Base-by-base conservation (phyloP, 2,888 invertebrate species). In the Standfussiana lucernea region DNA sequence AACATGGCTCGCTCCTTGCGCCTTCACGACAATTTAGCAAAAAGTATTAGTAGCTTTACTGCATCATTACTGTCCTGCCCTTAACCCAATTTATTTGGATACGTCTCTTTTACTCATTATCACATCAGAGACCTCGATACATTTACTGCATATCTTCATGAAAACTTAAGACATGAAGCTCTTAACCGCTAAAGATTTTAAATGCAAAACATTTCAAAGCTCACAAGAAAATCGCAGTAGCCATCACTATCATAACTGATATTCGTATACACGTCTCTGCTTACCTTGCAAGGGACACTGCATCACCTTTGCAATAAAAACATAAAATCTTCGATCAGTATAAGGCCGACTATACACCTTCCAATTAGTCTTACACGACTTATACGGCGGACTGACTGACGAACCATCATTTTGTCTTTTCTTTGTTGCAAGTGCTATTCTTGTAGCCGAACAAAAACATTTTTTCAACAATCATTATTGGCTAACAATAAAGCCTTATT, bases 281-380 rank as follows among this genome's bases (percentile, higher is more conserved):
- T 68, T 62, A 64, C 45, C 18, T 50, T 61, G n/a, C 35, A 65
- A 81, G 37, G 15, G 32, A 53, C 13, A 37, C 53, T 45, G 24
- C 21, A 72, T 35, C 28, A 53, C 24, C 24, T 61, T 47, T 0
- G 13, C 62, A 84, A 74, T 74, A 80, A 70, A 83, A 79, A 61
- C n/a, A 79, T 70, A 62, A 24, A 79, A 61, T 40, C 42, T 42
- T 61, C 7, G 15, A 59, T 61, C 28, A 50, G 28, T 74, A 45
- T 74, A 84, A 80, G 28, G 68, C 35, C 4, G 56, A 32, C 59
- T 50, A 40, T 67, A 79, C 79, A 79, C 81, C 65, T 56, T 65
- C 64, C 79, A 79, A 83, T 80, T 79, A 83, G 50, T 42, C n/a
- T 56, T 47, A 56, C 62, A 37, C 21, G 40, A 70, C 77, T 28